Base-by-base conservation (phyloP, 2,888 invertebrate species). In the Aspidapion aeneum region DNA sequence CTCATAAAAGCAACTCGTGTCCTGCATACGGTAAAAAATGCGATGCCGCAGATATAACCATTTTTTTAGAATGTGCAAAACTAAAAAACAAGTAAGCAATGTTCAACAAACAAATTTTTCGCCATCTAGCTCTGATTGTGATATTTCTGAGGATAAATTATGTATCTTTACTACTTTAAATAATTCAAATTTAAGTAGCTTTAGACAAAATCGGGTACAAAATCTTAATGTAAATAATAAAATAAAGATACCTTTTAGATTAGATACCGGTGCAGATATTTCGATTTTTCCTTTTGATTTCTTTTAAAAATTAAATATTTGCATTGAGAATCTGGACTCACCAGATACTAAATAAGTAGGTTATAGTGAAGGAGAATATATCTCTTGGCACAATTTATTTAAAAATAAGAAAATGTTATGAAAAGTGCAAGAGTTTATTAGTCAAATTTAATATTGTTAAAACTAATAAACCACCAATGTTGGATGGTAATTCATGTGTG, bases 231-330 rank as follows among this genome's bases (percentile, higher is more conserved):
- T 56, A 56, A 56, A 56, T 18, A 56, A 56, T n/a, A 56, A 56
- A 56, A 56, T 56, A 56, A 56, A 19, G 21, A 19, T 56, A 18
- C 18, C 21, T 56, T 56, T 56, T 56, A 56, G 56, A n/a, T 18
- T 56, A 20, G 56, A 56, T 18, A 56, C 56, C 7, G 56, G 9
- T 3, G 56, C 9, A 19, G 56, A 56, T n/a, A 12, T 17, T 56
- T 20, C 9, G 3, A 20, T 56, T 56, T 56, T 56, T 5, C 56
- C 56, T 3, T 9, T 7, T 9, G 3, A 16, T 56, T 35, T 7
- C 12, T 35, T 35, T 12, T 7, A 35, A 2, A 52, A 52, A 52
- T 18, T 52, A 52, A 52, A 52, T n/a, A 52, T 52, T 7, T n/a
- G 7, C 3, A 52, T 52, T 9, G 16, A 52, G 7, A 52, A 52